These are phyloP conservation scores for Microtus oregoni DNA, from an alignment of 2,113 vertebrate species.

Conservation along the genomic window DNA sequence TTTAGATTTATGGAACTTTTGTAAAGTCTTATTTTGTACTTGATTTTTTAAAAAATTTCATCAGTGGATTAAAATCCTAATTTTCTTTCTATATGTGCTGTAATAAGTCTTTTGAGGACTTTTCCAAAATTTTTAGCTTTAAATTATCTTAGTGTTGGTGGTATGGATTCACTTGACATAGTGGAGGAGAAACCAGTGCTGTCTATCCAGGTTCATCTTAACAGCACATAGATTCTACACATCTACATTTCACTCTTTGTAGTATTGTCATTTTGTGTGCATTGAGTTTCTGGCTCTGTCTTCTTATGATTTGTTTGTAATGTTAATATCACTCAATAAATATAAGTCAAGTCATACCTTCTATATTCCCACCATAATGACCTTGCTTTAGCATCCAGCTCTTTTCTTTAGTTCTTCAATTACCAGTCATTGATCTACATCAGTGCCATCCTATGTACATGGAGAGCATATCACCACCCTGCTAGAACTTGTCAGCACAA, in stretches of 20 bases:
- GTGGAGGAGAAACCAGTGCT: background rate
- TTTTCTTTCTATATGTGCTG: background rate
- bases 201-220: background rate
- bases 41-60: background rate
- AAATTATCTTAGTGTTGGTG: background rate
- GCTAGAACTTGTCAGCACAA: background rate
- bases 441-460: background rate
- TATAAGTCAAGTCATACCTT: background rate
- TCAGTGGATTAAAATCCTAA: background rate
- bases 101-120: background rate
- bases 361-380: background rate
- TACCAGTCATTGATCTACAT: background rate
- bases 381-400: background rate
- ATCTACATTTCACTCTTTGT: background rate
- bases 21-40: constrained; percentile 19
- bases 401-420: background rate
- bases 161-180: background rate
- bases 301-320: background rate
- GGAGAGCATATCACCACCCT: background rate
- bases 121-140: background rate
- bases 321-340: background rate
- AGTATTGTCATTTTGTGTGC: background rate
- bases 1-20: constrained; percentile 7
- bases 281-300: background rate
- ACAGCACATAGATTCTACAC: background rate